Base-by-base conservation (phyloP, 2,113 vertebrate species). In the Strigops habroptila region DNA sequence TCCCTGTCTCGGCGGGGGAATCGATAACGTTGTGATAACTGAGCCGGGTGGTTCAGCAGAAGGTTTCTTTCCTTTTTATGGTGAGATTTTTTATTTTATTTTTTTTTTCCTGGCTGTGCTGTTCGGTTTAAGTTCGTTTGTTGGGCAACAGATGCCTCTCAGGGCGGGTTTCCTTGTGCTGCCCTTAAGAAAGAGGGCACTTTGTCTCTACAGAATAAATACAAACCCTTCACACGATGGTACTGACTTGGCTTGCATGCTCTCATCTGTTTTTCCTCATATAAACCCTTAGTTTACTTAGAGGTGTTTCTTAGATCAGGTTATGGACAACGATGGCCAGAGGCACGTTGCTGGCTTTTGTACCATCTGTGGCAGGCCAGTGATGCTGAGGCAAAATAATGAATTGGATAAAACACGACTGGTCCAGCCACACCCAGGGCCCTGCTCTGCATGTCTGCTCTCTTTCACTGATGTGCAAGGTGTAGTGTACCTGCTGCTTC, bases 381-480 rank as follows among this genome's bases (percentile, higher is more conserved):
- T 5, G 65, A 63, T 87, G 51, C n/a, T 75, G 10, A 7, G 8
- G n/a, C 22, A n/a, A 48, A 73, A 80, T 68, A 82, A 39, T 59
- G 57, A 59, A 59, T 12, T 10, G 48, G 59, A 41, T 39, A 15
- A 52, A 62, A 65, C 2, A 53, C 13, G 60, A 62, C 31, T 93
- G 41, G 37, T 22, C 48, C 27, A 48, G 91, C 94, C 96, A 95
- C 96, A 86, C 96, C 96, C 96, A 96, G 43, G 28, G 94, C 37
- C 35, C 48, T 93, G 87, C 78, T 75, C 82, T 65, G 69, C 70
- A 63, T 28, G 21, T 86, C 44, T 49, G 27, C 65, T 31, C 51
- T 94, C 43, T n/a, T 41, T 68, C 51, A 25, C 30, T 93, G 77
- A 71, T 83, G 60, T 73, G 43, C 46, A 41, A 65, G n/a, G 68